These are phyloP conservation scores for Agriopis marginaria DNA, from an alignment of 2,888 invertebrate genomes.

Conservation along the genomic window DNA sequence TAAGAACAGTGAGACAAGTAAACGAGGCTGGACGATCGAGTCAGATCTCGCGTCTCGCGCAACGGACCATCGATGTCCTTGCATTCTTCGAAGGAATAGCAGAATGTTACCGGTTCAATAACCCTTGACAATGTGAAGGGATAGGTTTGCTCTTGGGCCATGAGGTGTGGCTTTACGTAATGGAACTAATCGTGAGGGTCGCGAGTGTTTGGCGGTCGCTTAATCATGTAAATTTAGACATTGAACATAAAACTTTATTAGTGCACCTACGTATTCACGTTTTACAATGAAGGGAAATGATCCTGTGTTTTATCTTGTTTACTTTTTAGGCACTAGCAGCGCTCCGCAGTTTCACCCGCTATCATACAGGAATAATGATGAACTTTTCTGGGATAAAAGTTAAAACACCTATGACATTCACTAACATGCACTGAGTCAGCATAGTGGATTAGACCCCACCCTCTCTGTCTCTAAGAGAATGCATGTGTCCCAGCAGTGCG, in stretches of 20 bases:
- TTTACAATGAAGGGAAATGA: constrained; percentile 6
- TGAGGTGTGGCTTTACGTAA: constrained; percentile 77
- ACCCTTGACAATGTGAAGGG: constrained; percentile 81
- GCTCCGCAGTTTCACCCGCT: too few relatives aligned
- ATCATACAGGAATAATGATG: too few relatives aligned
- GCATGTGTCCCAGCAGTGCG: too few relatives aligned
- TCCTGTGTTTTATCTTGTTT: neutral
- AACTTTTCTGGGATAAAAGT: too few relatives aligned
- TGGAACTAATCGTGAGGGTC: constrained; percentile 67
- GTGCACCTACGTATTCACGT: constrained; percentile 6
- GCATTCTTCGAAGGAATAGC: constrained; percentile 79
- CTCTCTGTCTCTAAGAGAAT: too few relatives aligned
- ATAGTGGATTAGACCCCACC: too few relatives aligned
- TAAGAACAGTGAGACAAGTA: constrained; percentile 25
- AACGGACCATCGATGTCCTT: constrained; percentile 76
- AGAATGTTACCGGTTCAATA: constrained; percentile 79
- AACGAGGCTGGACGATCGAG: constrained; percentile 37
- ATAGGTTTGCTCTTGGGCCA: constrained; percentile 66
- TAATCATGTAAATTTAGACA: constrained; percentile 23
- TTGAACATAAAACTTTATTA: constrained; percentile 24
- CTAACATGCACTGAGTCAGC: too few relatives aligned
- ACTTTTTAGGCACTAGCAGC: too few relatives aligned
- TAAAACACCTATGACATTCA: too few relatives aligned
- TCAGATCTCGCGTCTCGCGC: constrained; percentile 44
- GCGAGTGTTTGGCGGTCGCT: constrained; percentile 65